Evolutionary conservation across 2,113 vertebrate species (phyloP).

Genomic region (Arenaria interpres): DNA sequence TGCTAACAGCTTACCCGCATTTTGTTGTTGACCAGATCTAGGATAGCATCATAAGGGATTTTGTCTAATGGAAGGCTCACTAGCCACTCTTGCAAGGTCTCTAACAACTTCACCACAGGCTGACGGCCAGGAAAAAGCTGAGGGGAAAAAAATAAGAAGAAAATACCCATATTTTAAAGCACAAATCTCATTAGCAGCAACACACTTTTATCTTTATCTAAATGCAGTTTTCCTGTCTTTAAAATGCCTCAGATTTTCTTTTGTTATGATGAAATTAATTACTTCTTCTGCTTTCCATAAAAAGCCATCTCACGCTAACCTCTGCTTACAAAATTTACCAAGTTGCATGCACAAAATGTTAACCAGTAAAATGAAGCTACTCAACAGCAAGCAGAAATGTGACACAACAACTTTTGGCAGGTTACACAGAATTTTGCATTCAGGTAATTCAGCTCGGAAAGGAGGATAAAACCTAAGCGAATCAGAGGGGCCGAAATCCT

Average conservation of each 20-base stretch:
- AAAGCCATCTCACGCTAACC: background rate
- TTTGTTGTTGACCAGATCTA: slow-evolving; percentile 96
- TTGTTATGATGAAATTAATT: background rate
- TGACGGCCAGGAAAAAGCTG: slow-evolving; percentile 90
- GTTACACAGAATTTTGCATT: background rate
- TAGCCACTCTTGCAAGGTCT: slow-evolving; percentile 93
- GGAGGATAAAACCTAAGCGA: background rate
- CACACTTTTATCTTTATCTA: background rate
- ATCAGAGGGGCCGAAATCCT: background rate
- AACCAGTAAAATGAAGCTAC: background rate
- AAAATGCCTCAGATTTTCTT: background rate
- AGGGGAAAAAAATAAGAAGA: background rate
- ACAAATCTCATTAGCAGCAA: background rate
- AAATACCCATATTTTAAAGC: background rate
- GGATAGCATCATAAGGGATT: slow-evolving; percentile 90
- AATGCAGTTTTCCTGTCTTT: background rate
- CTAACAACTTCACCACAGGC: slow-evolving; percentile 88
- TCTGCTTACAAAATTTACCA: background rate
- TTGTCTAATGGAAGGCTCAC: slow-evolving; percentile 88
- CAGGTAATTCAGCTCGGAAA: background rate
- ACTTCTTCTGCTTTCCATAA: background rate
- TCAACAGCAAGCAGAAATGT: background rate
- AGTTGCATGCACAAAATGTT: background rate
- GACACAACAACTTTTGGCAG: background rate
- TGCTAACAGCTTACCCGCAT: slow-evolving; percentile 84